These are phyloP conservation scores for Amorpha juglandis DNA, from an alignment of 2,888 invertebrate genomes.

Conservation along the genomic window DNA sequence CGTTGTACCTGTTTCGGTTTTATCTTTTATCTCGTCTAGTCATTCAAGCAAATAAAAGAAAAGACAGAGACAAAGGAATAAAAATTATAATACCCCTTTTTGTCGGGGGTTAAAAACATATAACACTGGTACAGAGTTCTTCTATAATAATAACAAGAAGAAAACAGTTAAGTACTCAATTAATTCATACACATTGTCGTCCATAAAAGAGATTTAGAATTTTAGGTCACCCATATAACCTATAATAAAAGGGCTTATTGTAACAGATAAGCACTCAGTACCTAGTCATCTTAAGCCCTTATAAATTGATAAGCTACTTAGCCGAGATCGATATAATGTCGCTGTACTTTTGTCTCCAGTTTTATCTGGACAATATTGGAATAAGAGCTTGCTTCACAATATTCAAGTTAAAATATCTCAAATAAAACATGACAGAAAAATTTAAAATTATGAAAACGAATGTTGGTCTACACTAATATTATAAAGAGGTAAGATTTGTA, in stretches of 20 bases:
- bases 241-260: constrained; percentile 27
- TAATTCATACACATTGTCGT: constrained; percentile 3
- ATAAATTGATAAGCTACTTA: constrained; percentile 76
- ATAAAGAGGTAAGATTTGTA: no score
- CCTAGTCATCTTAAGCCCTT: constrained; percentile 55
- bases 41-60: no score
- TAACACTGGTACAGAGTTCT: background rate
- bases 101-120: no score
- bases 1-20: no score
- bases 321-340: constrained; percentile 58
- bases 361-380: background rate
- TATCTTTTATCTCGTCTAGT: no score
- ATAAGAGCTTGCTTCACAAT: no score
- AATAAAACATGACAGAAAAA: no score
- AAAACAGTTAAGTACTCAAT: background rate
- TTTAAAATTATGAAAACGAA: no score
- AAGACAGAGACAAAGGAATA: no score
- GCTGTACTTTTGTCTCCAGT: background rate
- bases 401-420: background rate
- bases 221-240: constrained; percentile 12
- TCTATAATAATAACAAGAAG: background rate
- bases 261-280: constrained; percentile 52
- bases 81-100: no score
- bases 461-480: no score
- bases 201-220: constrained; percentile 13